Conservation (phyloP, 2,888 invertebrate species). For the Baronia brevicornis region DNA sequence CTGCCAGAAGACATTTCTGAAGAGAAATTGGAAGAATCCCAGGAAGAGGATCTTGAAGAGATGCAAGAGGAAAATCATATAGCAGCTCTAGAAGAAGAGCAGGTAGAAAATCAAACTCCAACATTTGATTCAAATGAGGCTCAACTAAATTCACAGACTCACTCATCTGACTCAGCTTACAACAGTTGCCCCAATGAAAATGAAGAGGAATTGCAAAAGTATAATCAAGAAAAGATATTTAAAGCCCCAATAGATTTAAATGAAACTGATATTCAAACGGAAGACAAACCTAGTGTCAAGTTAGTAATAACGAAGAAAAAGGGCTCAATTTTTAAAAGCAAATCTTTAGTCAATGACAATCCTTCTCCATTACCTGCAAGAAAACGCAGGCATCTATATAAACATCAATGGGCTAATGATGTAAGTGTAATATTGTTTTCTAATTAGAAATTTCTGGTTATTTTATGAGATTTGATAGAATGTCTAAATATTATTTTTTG, state of each 20-base stretch:
- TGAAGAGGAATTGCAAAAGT: constrained; percentile 55
- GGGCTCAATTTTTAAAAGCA: constrained; percentile 92
- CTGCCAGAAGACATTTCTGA: constrained; percentile 8
- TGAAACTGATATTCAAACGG: constrained; percentile 51
- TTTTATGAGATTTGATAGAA: too few relatives aligned
- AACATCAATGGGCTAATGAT: constrained; percentile 92
- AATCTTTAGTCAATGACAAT: constrained; percentile 80
- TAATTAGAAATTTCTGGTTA: constrained; percentile 5
- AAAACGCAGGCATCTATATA: constrained; percentile 87
- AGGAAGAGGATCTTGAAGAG: constrained; percentile 30
- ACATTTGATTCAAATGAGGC: constrained; percentile 38
- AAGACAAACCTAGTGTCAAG: constrained; percentile 78
- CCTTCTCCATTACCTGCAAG: constrained; percentile 73
- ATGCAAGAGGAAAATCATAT: constrained; percentile 14
- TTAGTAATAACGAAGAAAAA: constrained; percentile 87
- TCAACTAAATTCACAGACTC: constrained; percentile 43
- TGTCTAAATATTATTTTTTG: constrained; percentile 1
- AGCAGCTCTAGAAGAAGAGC: constrained; percentile 27
- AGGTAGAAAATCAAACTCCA: constrained; percentile 23
- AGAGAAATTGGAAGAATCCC: constrained; percentile 18
- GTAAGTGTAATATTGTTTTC: constrained; percentile 51
- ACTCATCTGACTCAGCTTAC: constrained; percentile 61
- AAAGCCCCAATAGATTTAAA: constrained; percentile 52
- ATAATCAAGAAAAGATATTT: constrained; percentile 60
- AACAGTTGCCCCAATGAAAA: constrained; percentile 66